Conservation (phyloP, 1,140 invertebrate genomes). For the Ganaspis sp. region DNA sequence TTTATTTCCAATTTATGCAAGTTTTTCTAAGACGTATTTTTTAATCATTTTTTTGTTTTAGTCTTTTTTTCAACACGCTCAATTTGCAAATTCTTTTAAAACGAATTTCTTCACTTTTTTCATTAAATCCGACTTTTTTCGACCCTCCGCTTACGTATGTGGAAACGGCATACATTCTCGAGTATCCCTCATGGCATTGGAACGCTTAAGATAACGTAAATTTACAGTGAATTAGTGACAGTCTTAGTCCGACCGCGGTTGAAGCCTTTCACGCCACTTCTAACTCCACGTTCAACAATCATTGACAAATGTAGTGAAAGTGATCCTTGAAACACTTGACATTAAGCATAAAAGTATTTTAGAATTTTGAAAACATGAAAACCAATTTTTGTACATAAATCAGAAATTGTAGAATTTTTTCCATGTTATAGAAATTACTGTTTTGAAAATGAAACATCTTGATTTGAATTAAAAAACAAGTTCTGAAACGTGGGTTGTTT, state of each 20-base stretch:
- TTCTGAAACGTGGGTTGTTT: conserved; percentile 12
- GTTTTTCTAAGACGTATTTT: too few species aligned
- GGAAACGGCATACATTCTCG: conserved; percentile 49
- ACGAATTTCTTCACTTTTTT: too few species aligned
- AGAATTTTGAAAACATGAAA: background rate
- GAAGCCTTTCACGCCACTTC: conserved; percentile 39
- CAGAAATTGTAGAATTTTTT: background rate
- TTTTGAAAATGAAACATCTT: background rate
- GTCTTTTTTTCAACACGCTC: too few species aligned
- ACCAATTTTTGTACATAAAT: conserved; percentile 7
- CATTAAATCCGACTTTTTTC: too few species aligned
- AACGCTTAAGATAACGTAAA: conserved; percentile 58
- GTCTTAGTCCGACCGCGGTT: conserved; percentile 51
- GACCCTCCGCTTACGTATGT: conserved; percentile 26
- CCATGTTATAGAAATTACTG: conserved; percentile 31
- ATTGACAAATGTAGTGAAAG: conserved; percentile 26
- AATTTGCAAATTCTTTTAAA: too few species aligned
- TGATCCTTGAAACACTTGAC: background rate
- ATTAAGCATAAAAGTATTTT: conserved; percentile 23
- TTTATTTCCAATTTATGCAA: too few species aligned
- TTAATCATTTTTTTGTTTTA: too few species aligned
- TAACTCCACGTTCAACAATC: conserved; percentile 1
- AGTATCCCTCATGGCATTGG: conserved; percentile 47
- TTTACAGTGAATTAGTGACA: conserved; percentile 50
- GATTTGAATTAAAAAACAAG: conserved; percentile 47